A percentile compares a stretch with the other conserved stretches of the same genome.
These are phyloP conservation scores for Syngnathus acus DNA, from an alignment of 2,797 vertebrate species.

Conservation along the genomic window DNA sequence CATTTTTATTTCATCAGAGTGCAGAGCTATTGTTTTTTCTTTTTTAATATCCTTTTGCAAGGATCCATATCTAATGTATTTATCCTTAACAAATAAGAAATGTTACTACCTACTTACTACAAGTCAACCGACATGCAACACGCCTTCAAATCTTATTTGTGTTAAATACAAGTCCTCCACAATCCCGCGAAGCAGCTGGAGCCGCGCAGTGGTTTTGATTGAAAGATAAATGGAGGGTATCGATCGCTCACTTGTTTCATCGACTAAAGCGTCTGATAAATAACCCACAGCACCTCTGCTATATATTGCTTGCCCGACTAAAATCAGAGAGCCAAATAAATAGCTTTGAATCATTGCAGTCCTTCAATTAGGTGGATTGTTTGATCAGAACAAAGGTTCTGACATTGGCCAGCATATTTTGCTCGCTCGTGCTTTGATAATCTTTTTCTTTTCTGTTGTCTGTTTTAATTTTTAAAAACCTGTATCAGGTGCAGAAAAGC, in stretches of 20 bases:
- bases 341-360: neutral
- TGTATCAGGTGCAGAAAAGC: too few species aligned
- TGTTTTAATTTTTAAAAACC: too few species aligned
- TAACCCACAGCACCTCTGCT: neutral
- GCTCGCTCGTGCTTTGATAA: neutral
- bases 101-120: neutral
- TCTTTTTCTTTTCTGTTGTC: too few species aligned
- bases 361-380: neutral
- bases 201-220: neutral
- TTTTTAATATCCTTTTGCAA: constrained; percentile 3
- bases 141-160: neutral
- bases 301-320: neutral
- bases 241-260: neutral
- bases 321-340: neutral
- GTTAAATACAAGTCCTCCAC: neutral
- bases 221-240: constrained; percentile 4
- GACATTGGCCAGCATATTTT: neutral
- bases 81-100: neutral
- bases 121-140: neutral
- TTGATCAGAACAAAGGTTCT: neutral
- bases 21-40: constrained; percentile 11
- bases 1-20: constrained; percentile 24
- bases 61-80: neutral
- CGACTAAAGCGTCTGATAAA: neutral
- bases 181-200: neutral